Conservation (phyloP, 2,797 vertebrate species). For the Microcaecilia unicolor region DNA sequence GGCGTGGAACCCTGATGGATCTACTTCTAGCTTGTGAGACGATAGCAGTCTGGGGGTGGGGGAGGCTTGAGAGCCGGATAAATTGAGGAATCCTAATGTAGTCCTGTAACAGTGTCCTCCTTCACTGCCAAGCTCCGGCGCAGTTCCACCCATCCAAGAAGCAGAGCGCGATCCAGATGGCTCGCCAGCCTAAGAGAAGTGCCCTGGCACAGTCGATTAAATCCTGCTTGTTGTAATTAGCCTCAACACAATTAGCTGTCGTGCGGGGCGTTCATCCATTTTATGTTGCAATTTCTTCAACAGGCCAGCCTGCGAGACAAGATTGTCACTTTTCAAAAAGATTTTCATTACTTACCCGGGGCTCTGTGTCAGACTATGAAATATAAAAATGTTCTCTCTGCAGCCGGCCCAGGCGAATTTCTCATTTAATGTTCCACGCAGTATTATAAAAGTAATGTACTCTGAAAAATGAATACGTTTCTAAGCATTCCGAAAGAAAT, state of each 20-base stretch:
- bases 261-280: slow-evolving; percentile 53
- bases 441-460: slow-evolving; percentile 45
- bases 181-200: slow-evolving; percentile 33
- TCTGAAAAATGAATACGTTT: slow-evolving; percentile 46
- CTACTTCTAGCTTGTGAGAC: no score
- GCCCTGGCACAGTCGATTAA: slow-evolving; percentile 70
- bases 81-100: no score
- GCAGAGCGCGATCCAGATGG: slow-evolving; percentile 41
- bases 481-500: slow-evolving; percentile 37
- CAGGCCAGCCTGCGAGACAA: slow-evolving; percentile 41
- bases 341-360: slow-evolving; percentile 43
- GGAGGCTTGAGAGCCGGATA: no score
- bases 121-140: background rate
- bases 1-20: no score
- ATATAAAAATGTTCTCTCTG: slow-evolving; percentile 35
- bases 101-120: fast-evolving
- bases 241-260: slow-evolving; percentile 74
- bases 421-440: slow-evolving; percentile 37
- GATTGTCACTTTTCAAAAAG: slow-evolving; percentile 39
- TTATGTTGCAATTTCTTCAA: slow-evolving; percentile 56
- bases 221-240: slow-evolving; percentile 83
- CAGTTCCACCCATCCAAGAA: slow-evolving; percentile 14
- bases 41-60: no score
- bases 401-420: slow-evolving; percentile 37
- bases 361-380: slow-evolving; percentile 38